Base-by-base conservation (phyloP, 2,113 vertebrate species). In the Egretta garzetta region DNA sequence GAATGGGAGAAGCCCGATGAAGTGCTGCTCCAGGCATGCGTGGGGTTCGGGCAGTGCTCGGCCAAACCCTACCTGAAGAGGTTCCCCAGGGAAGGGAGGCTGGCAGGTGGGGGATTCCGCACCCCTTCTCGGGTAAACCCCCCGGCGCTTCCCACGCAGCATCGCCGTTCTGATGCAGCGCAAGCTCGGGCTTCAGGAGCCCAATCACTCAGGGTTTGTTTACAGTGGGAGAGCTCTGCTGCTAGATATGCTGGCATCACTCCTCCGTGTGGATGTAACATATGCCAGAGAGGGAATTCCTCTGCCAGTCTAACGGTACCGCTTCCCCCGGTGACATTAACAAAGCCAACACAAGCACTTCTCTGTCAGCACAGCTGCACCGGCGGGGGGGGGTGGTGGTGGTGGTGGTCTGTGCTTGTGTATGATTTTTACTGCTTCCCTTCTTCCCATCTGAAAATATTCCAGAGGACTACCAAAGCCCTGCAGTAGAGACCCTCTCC, bases 211-310 rank as follows among this genome's bases (percentile, higher is more conserved):
- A 67, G 79, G 71, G 88, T 96, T 97, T 97, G 95, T 96, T 96
- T 96, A 97, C 90, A 24, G 71, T 86, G 90, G 90, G 86, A 95
- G 93, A 96, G 92, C 85, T 96, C 92, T 94, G 92, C 97, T 91
- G 93, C 95, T 96, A 90, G 95, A 94, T 93, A 80, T 82, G 95
- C 95, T 97, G 97, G 96, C 97, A 97, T n/a, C 45, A 41, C 95
- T 96, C 95, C 97, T 86, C 90, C 0, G 49, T 88, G 96, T 96
- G 93, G 95, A 97, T 96, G 95, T 66, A 97, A 93, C 96, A 96
- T 95, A 96, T 94, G 96, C 96, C 95, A 97, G 96, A 86, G 92
- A 97, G 96, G 96, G 96, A 97, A 96, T 94, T 97, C 96, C 96
- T 93, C 93, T 97, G 96, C 97, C 95, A 95, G 95, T 94, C 93